Evolutionary conservation across 2,888 invertebrate genomes (phyloP), one percentile per base, ranked within the genome.

Genomic region (Drosophila mettleri): DNA sequence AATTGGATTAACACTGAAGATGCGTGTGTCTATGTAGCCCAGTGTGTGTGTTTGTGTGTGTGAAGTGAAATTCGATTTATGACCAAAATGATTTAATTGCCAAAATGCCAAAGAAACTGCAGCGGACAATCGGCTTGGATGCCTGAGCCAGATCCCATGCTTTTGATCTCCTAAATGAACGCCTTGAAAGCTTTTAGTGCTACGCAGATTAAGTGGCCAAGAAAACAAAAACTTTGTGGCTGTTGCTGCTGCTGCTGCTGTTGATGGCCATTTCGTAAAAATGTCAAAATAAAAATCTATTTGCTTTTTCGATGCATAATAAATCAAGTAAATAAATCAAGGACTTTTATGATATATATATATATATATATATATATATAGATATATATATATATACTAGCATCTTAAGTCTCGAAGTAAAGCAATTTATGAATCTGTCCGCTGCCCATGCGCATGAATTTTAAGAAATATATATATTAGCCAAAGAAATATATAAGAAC

Each of bases 11-110:
- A 81, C 86, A 74, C 81, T 65, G 51, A 53, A 54, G 66, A 43
- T 55, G 49, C 41, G 48, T 33, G 22, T 27, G 61, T 57, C 52
- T 48, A 29, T 39, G 31, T 36, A 24, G 12, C 12, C 18, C 10
- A 46, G 10, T 12, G 16, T 41, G 16, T 67, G 52, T 52, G 51
- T 20, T 8, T 12, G 16, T 41, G 16, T 67, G 52, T 52, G 51
- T 20, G 62, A 61, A 69, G 55, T 49, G 49, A 81, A 77, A 82
- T 82, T 82, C 80, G 74, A 82, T 82, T 82, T 82, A 82, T 82
- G 81, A 64, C 63, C 77, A 48, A 86, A 86, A 86, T 81, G 72
- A 83, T 82, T 86, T 86, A 86, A 86, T 81, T 81, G 86, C 83
- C 80, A 85, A 82, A 79, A 73, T 68, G 79, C 62, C 70, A 55